Evolutionary conservation across 2,888 invertebrate species (phyloP).

Genomic region (Dolomedes plantarius): DNA sequence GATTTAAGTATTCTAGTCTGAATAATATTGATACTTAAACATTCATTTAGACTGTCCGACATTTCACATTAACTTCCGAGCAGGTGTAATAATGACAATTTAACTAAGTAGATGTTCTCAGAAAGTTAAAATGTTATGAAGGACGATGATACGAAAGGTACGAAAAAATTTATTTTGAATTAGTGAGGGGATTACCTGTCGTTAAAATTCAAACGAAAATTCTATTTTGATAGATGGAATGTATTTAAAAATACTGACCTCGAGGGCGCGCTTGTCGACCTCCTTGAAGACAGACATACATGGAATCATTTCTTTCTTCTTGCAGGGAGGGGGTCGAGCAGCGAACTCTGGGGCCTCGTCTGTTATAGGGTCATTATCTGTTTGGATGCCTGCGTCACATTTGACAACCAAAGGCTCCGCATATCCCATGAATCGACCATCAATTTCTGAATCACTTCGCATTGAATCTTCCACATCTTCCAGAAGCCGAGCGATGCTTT

Average conservation of each 20-base stretch:
- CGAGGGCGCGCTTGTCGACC: slow-evolving; percentile 70
- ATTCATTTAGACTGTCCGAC: too few species aligned
- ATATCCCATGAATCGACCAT: slow-evolving; percentile 47
- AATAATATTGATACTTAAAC: too few species aligned
- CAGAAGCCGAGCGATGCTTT: slow-evolving; percentile 71
- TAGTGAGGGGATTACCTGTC: too few species aligned
- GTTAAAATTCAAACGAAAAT: too few species aligned
- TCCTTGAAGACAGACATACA: slow-evolving; percentile 72
- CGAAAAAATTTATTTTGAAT: too few species aligned
- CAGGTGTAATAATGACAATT: too few species aligned
- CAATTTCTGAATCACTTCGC: slow-evolving; percentile 60
- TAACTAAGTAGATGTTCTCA: too few species aligned
- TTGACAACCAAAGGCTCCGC: slow-evolving; percentile 64
- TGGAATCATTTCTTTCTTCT: slow-evolving; percentile 74
- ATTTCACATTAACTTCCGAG: too few species aligned
- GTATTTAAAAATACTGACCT: slow-evolving; percentile 62
- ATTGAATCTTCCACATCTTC: slow-evolving; percentile 73
- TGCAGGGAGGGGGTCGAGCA: slow-evolving; percentile 74
- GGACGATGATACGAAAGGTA: too few species aligned
- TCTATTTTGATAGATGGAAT: too few species aligned
- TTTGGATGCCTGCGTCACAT: slow-evolving; percentile 74
- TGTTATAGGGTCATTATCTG: slow-evolving; percentile 74
- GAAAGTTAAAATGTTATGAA: too few species aligned
- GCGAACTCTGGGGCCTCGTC: slow-evolving; percentile 75
- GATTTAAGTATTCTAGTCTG: too few species aligned